Evolutionary conservation across 2,888 invertebrate genomes (phyloP).

Genomic region (Ametastegia equiseti): DNA sequence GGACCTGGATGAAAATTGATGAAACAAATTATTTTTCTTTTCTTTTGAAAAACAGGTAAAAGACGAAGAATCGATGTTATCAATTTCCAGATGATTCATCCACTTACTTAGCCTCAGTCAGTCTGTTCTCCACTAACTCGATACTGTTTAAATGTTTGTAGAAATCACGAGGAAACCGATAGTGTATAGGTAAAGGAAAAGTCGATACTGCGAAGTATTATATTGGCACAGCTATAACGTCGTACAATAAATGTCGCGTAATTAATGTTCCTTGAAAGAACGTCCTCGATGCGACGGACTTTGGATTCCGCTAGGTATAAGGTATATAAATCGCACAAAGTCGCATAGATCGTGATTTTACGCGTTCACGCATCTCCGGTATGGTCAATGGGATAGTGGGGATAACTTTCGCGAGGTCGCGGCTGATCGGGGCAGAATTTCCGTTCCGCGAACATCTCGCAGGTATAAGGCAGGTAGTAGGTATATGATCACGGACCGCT

Average conservation of each 20-base stretch:
- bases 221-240: neutral
- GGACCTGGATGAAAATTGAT: too few relatives aligned
- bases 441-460: slow-evolving; percentile 8
- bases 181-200: neutral
- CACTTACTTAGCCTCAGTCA: too few relatives aligned
- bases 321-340: neutral
- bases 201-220: neutral
- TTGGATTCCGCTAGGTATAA: neutral
- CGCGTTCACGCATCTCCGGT: slow-evolving; percentile 1
- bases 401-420: neutral
- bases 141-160: too few relatives aligned
- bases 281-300: neutral
- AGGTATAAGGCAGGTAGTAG: neutral
- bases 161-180: neutral
- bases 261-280: neutral
- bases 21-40: too few relatives aligned
- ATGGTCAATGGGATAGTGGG: neutral
- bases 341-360: neutral
- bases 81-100: too few relatives aligned
- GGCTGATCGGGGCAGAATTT: neutral
- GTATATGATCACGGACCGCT: too few relatives aligned
- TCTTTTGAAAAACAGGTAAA: too few relatives aligned
- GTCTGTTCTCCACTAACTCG: too few relatives aligned
- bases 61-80: too few relatives aligned
- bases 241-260: neutral